These are phyloP conservation scores for Caracal caracal DNA, from an alignment of 2,113 vertebrate genomes.

Conservation along the genomic window DNA sequence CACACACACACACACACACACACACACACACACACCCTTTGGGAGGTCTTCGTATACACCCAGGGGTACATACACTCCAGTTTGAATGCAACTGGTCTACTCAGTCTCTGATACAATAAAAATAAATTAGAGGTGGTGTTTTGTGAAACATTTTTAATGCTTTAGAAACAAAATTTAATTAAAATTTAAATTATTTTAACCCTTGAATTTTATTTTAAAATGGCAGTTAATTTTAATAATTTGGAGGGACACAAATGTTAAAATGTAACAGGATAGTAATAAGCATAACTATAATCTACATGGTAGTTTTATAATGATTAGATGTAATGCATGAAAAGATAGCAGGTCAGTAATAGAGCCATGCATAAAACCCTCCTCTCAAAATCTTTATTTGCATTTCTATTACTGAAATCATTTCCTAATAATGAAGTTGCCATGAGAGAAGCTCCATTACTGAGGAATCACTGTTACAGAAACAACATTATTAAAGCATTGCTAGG, in stretches of 20 bases:
- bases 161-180: constrained; percentile 74
- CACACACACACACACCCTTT: not conserved
- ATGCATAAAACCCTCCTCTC: constrained; percentile 60
- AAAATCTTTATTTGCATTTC: constrained; percentile 75
- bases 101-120: constrained; percentile 36
- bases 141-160: constrained; percentile 63
- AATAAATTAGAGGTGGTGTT: constrained; percentile 46
- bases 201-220: constrained; percentile 70
- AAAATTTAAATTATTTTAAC: constrained; percentile 78
- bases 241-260: constrained; percentile 57
- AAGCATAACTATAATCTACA: constrained; percentile 54
- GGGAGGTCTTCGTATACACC: not conserved
- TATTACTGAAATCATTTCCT: constrained; percentile 75
- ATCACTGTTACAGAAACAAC: constrained; percentile 67
- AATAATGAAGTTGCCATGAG: constrained; percentile 77
- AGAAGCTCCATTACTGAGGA: constrained; percentile 71
- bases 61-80: not conserved
- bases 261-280: constrained; percentile 53
- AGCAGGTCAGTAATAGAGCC: constrained; percentile 69
- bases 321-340: constrained; percentile 59
- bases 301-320: constrained; percentile 61
- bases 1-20: too few relatives aligned
- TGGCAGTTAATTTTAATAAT: constrained; percentile 66
- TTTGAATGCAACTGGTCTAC: not conserved
- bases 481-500: constrained; percentile 72